phyloP scores from a whole-genome alignment of 2,113 vertebrate genomes.

The Erinaceus europaeus region DNA sequence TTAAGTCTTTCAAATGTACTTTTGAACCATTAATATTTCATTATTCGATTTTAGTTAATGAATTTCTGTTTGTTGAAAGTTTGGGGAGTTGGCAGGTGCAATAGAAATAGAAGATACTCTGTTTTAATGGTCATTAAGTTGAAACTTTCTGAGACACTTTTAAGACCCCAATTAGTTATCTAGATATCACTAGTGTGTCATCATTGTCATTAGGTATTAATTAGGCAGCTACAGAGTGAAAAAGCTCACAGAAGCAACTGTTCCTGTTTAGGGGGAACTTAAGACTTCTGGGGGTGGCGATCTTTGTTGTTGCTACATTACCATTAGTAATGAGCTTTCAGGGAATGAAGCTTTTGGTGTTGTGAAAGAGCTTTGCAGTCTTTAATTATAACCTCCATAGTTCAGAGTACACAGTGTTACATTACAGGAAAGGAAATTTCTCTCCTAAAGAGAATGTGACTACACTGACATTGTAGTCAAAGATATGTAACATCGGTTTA shows the following conservation, averaged over 20 bases:
- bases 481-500: slow-evolving; percentile 21
- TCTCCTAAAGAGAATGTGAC: not conserved
- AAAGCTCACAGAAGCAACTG: slow-evolving; percentile 40
- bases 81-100: slow-evolving; percentile 62
- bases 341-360: not conserved
- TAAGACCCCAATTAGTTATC: slow-evolving; percentile 56
- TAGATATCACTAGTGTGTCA: slow-evolving; percentile 50
- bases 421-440: not conserved
- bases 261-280: not conserved
- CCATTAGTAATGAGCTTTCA: slow-evolving; percentile 14
- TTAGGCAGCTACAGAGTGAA: slow-evolving; percentile 50
- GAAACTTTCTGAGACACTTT: slow-evolving; percentile 58
- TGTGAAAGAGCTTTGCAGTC: not conserved
- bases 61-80: slow-evolving; percentile 62
- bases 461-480: not conserved
- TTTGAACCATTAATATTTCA: slow-evolving; percentile 48
- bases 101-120: slow-evolving; percentile 53
- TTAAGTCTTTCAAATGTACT: slow-evolving; percentile 30
- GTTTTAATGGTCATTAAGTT: slow-evolving; percentile 62
- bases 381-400: slow-evolving; percentile 6
- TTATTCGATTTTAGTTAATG: slow-evolving; percentile 58
- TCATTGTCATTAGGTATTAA: slow-evolving; percentile 68
- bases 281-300: slow-evolving; percentile 34
- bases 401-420: not conserved
- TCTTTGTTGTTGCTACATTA: slow-evolving; percentile 21